Percentiles rank a stretch among this genome's conserved stretches.
These are phyloP conservation scores for Yponomeuta plumbellus DNA, from an alignment of 2,888 invertebrate genomes.

Conservation along the genomic window DNA sequence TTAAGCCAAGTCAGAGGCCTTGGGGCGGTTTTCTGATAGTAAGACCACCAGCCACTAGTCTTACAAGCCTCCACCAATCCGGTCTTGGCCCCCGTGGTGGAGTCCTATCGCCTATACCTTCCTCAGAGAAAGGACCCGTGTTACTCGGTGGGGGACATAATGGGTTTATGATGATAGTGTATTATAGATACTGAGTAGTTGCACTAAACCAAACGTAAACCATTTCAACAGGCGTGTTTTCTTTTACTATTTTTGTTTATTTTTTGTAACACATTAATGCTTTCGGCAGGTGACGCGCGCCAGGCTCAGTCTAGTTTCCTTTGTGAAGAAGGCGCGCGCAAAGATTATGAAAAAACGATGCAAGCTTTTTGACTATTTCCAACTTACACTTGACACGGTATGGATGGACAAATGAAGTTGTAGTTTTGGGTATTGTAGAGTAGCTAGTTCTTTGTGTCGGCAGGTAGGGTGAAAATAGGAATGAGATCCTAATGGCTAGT, in stretches of 20 bases:
- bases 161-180: no score
- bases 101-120: no score
- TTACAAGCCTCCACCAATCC: no score
- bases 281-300: background rate
- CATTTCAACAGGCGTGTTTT: background rate
- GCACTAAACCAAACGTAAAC: no score
- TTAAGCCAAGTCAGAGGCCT: no score
- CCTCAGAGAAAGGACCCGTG: no score
- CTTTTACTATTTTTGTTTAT: background rate
- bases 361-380: background rate
- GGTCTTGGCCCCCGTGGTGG: no score
- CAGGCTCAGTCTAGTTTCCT: background rate
- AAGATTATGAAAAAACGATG: background rate
- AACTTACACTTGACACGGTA: conserved; percentile 3
- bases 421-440: background rate
- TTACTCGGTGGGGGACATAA: no score
- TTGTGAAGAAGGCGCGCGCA: conserved; percentile 5
- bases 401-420: background rate
- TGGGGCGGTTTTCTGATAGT: no score
- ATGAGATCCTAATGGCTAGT: background rate
- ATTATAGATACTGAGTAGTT: no score
- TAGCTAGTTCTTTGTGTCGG: background rate
- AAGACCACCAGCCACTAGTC: no score
- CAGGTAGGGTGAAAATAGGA: background rate
- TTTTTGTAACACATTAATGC: background rate